Evolutionary conservation across 2,113 vertebrate species (phyloP).

Genomic region (Ranitomeya variabilis): DNA sequence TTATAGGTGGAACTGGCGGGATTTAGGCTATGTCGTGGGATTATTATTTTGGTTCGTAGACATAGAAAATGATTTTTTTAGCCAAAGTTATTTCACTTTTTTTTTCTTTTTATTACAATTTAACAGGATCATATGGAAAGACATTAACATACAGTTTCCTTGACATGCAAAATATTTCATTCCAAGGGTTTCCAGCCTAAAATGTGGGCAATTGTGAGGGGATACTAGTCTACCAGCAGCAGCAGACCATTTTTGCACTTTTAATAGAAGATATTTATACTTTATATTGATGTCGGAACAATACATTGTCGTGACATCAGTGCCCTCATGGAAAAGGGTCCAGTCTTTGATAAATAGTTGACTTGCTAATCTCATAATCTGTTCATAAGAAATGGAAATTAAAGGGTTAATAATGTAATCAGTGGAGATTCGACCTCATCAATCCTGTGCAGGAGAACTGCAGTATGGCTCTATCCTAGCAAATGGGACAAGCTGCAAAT

Average conservation of each 20-base stretch:
- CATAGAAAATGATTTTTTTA: background rate
- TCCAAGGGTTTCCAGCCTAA: background rate
- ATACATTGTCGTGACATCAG: too few relatives aligned
- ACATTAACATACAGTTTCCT: background rate
- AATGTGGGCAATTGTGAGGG: background rate
- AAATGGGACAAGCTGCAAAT: too few relatives aligned
- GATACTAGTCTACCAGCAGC: too few relatives aligned
- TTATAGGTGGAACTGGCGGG: background rate
- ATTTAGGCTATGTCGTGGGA: background rate
- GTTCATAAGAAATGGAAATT: too few relatives aligned
- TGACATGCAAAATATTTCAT: background rate
- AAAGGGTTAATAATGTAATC: too few relatives aligned
- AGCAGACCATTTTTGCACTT: too few relatives aligned
- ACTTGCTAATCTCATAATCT: background rate
- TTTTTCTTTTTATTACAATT: background rate
- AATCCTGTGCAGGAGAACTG: too few relatives aligned
- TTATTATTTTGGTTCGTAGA: background rate
- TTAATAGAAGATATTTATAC: too few relatives aligned
- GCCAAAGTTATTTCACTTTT: background rate
- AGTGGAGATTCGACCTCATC: too few relatives aligned
- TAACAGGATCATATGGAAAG: background rate
- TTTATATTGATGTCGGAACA: too few relatives aligned
- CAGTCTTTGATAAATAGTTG: background rate
- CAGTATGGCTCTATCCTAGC: too few relatives aligned
- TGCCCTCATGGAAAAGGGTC: too few relatives aligned